Percentiles rank a stretch among this genome's conserved stretches.
These are phyloP conservation scores for Myopa testacea DNA, from an alignment of 2,888 invertebrate species.

Conservation along the genomic window DNA sequence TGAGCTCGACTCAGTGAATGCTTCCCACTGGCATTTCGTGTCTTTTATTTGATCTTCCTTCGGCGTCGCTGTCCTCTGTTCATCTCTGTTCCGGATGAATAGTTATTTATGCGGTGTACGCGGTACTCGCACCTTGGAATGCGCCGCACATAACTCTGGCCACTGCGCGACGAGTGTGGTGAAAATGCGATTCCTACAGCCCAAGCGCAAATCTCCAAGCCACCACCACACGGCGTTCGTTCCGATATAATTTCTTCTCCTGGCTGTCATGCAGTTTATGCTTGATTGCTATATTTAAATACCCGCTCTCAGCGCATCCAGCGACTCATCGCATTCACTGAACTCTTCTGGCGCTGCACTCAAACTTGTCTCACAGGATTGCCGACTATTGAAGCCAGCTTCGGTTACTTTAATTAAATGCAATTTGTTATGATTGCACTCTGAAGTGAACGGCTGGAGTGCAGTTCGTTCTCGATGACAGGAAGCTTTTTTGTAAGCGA, in stretches of 20 bases:
- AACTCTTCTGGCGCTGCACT: not conserved
- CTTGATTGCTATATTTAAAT: conserved; percentile 23
- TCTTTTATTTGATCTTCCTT: not conserved
- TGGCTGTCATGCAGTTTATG: conserved; percentile 8
- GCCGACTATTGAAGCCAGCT: conserved; percentile 10
- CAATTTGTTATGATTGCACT: conserved; percentile 36
- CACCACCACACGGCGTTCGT: not conserved
- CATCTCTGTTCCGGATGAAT: conserved; percentile 30
- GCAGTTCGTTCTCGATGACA: conserved; percentile 16
- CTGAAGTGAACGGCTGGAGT: conserved; percentile 12
- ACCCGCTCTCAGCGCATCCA: not conserved
- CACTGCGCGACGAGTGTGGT: conserved; percentile 20
- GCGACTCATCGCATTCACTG: not conserved
- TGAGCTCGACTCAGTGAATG: not conserved
- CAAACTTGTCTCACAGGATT: conserved; percentile 26
- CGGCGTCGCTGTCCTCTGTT: not conserved
- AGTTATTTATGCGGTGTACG: conserved; percentile 22
- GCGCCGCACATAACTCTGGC: conserved; percentile 28
- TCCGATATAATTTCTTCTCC: conserved; percentile 18
- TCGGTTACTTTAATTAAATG: conserved; percentile 32
- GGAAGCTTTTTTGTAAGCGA: conserved; percentile 9
- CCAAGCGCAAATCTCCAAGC: not conserved
- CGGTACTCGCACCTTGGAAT: conserved; percentile 4
- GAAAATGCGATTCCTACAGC: not conserved
- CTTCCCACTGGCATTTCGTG: conserved; percentile 28